Evolutionary conservation across 2,888 invertebrate species (phyloP).

Genomic region (Dryococelus australis): DNA sequence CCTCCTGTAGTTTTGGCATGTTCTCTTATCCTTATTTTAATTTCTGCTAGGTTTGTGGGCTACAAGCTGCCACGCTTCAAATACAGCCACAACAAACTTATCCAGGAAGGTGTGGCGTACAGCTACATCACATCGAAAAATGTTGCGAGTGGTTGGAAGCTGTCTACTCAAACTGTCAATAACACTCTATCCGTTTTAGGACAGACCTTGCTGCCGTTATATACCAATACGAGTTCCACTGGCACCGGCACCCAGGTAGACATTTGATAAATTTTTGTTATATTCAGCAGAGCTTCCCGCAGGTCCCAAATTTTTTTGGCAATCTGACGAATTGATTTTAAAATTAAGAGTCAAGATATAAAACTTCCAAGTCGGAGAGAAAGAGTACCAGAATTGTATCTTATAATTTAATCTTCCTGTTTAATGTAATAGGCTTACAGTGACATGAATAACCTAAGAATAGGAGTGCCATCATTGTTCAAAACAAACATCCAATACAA

Average conservation of each 20-base stretch:
- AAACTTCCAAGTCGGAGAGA: no score
- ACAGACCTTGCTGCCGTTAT: constrained; percentile 50
- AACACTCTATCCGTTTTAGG: constrained; percentile 64
- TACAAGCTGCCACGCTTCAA: constrained; percentile 80
- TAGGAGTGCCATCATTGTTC: no score
- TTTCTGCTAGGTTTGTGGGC: constrained; percentile 75
- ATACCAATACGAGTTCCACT: constrained; percentile 37
- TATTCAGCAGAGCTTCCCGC: no score
- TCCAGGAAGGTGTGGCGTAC: constrained; percentile 72
- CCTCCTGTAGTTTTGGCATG: no score
- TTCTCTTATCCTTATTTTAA: background rate
- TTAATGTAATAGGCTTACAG: no score
- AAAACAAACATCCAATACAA: no score
- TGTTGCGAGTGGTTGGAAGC: constrained; percentile 68
- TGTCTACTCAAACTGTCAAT: constrained; percentile 70
- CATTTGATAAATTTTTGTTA: background rate
- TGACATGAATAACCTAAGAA: no score
- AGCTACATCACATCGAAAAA: constrained; percentile 64
- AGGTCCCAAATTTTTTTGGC: no score
- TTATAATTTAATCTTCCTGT: no score
- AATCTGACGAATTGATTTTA: no score
- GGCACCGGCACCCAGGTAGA: background rate
- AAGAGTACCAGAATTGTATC: no score
- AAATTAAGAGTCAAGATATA: no score
- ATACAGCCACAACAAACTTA: constrained; percentile 62